Conservation (phyloP, 2,888 invertebrate species). For the Yponomeuta sedellus region DNA sequence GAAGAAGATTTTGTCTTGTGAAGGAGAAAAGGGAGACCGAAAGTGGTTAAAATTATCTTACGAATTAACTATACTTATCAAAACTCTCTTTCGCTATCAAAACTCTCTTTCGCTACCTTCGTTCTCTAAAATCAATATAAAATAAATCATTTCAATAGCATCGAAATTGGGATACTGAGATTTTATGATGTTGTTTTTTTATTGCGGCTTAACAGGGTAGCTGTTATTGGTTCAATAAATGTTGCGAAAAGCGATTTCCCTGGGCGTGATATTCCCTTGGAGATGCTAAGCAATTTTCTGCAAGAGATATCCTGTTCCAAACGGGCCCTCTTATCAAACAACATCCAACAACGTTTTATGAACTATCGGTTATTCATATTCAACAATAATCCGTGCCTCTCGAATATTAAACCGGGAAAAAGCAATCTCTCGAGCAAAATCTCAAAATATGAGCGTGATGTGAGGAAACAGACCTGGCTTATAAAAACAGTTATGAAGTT, state of each 20-base stretch:
- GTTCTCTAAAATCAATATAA: not conserved
- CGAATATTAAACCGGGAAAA: not conserved
- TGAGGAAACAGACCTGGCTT: constrained; percentile 39
- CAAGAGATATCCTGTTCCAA: constrained; percentile 60
- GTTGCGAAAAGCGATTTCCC: constrained; percentile 54
- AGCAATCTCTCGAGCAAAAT: constrained; percentile 15
- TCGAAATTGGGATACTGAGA: not conserved
- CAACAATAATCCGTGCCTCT: not conserved
- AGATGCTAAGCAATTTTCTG: constrained; percentile 72
- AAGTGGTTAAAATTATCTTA: no score
- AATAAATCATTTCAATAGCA: not conserved
- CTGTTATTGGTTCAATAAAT: constrained; percentile 21
- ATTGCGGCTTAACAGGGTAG: constrained; percentile 1
- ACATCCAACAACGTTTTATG: constrained; percentile 6
- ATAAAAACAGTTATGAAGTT: not conserved
- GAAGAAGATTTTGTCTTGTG: no score
- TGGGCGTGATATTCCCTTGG: constrained; percentile 62
- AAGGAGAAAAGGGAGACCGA: no score
- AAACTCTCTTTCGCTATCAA: not conserved
- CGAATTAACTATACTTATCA: no score
- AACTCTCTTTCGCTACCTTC: not conserved
- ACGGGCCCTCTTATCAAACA: constrained; percentile 32
- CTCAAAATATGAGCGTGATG: constrained; percentile 32
- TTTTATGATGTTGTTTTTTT: constrained; percentile 1
- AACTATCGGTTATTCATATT: not conserved